Evolutionary conservation across 2,113 vertebrate genomes (phyloP).

Genomic region (Cyprinodon brontotheroides): DNA sequence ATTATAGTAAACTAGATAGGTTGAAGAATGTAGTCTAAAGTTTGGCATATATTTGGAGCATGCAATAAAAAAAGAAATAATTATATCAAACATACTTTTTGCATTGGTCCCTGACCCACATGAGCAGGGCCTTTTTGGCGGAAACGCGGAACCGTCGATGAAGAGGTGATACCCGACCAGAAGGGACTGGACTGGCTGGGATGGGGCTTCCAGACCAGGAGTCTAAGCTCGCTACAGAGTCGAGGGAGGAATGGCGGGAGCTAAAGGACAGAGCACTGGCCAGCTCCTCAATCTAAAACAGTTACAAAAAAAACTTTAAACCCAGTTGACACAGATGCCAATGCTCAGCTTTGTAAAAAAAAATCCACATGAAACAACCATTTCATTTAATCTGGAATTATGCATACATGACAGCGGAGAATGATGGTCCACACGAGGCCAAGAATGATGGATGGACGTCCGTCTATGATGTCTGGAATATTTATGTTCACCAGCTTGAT

Average conservation of each 20-base stretch:
- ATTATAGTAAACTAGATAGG: neutral
- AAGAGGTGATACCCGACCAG: conserved; percentile 63
- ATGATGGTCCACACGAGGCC: conserved; percentile 94
- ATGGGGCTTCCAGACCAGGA: conserved; percentile 76
- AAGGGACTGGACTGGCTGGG: conserved; percentile 52
- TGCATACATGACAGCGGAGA: conserved; percentile 91
- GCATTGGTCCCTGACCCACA: conserved; percentile 91
- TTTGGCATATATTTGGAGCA: no score
- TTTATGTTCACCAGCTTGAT: conserved; percentile 95
- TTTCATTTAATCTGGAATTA: neutral
- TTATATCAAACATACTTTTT: conserved; percentile 71
- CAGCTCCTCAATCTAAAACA: conserved; percentile 87
- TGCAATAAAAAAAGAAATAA: neutral
- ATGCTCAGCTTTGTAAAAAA: no score
- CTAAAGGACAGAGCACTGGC: conserved; percentile 80
- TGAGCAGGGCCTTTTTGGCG: conserved; percentile 88
- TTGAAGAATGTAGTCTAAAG: neutral
- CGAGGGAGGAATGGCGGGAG: conserved; percentile 80
- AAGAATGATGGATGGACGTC: conserved; percentile 91
- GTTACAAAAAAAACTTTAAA: neutral
- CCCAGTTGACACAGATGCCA: neutral
- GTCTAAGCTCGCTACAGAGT: conserved; percentile 65
- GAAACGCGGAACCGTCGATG: conserved; percentile 69
- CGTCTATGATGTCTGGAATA: conserved; percentile 89
- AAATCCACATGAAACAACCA: no score